phyloP scores from a whole-genome alignment of 1,140 invertebrate species.

The Caerostris darwini region DNA sequence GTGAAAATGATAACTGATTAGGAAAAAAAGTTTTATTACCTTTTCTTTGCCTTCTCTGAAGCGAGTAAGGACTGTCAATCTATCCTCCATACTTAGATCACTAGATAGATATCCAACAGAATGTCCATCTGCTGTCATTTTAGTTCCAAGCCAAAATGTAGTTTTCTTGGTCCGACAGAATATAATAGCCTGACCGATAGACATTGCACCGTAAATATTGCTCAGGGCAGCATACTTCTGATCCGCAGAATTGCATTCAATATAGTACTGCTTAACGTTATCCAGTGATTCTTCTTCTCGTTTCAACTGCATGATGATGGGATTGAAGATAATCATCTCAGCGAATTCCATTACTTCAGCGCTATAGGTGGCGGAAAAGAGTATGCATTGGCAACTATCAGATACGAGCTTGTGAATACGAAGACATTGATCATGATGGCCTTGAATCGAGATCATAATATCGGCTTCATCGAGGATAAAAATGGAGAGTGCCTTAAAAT shows the following conservation, averaged over 20 bases:
- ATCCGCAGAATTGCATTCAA: slow-evolving; percentile 90
- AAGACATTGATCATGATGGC: slow-evolving; percentile 98
- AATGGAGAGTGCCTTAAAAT: slow-evolving; percentile 92
- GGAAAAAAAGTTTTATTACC: background rate
- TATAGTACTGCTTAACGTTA: slow-evolving; percentile 99
- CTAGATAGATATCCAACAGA: slow-evolving; percentile 94
- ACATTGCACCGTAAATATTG: slow-evolving; percentile 97
- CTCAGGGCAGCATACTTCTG: slow-evolving; percentile 95
- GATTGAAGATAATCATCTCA: slow-evolving; percentile 94
- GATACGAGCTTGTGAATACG: slow-evolving; percentile 93
- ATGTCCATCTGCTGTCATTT: slow-evolving; percentile 90
- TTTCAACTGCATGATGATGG: slow-evolving; percentile 89
- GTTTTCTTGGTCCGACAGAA: slow-evolving; percentile 96
- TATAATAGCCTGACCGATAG: slow-evolving; percentile 99
- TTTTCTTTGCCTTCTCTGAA: slow-evolving; percentile 93
- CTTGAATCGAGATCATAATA: slow-evolving; percentile 99
- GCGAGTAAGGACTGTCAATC: slow-evolving; percentile 94
- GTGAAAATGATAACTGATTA: too few species aligned
- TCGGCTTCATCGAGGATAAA: slow-evolving; percentile 99
- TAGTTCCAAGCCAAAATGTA: slow-evolving; percentile 93
- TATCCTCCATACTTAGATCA: slow-evolving; percentile 94
- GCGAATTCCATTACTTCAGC: slow-evolving; percentile 97
- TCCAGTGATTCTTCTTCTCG: slow-evolving; percentile 97
- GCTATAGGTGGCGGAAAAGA: slow-evolving; percentile 99
- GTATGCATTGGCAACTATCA: slow-evolving; percentile 95